Base-by-base conservation (phyloP, 2,797 vertebrate genomes). In the Diplodus sargus region DNA sequence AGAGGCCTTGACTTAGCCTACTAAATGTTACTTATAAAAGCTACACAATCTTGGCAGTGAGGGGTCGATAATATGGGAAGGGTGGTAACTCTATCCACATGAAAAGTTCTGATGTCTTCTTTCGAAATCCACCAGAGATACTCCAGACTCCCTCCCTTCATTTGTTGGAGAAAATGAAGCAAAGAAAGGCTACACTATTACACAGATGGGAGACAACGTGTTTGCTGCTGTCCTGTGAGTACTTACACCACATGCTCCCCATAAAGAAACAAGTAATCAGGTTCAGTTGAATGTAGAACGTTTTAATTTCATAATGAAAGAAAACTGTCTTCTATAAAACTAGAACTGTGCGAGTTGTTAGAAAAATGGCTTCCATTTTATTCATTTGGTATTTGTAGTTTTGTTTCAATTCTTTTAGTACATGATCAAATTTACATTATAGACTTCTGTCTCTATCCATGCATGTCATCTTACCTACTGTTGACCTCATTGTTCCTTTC, bases 201-300 rank as follows among this genome's bases (percentile, higher is more conserved):
- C 94, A 80, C 97, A 96, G 90, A 93, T 95, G 90, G 98, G 98
- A 67, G 97, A 98, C 87, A 99, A 99, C 34, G 56, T 99, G 77
- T 99, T 99, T 92, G 96, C 97, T 65, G 97, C 98, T 56, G 95
- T 98, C 81, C 95, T 96, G 98, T 99, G 94, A 96, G 97, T 95
- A 23, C 34, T 45, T 42, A 25, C 16, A 84, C 63, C 22, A 43
- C 25, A 20, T 34, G n/a, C 48, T 54, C 20, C 58, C n/a, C 39
- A 34, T 34, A 16, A 9, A 30, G 15, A 20, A 10, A 59, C 52
- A 52, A 3, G 15, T 16, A 2, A 39, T 74, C 13, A 42, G 2
- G 15, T 53, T 47, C 16, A 30, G 14, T 17, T 30, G 30, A n/a
- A 10, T 13, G 22, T 47, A 48, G 8, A 20, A 23, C 51, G 4